phyloP scores from a whole-genome alignment of 2,888 invertebrate species.

The Cephus spinipes region DNA sequence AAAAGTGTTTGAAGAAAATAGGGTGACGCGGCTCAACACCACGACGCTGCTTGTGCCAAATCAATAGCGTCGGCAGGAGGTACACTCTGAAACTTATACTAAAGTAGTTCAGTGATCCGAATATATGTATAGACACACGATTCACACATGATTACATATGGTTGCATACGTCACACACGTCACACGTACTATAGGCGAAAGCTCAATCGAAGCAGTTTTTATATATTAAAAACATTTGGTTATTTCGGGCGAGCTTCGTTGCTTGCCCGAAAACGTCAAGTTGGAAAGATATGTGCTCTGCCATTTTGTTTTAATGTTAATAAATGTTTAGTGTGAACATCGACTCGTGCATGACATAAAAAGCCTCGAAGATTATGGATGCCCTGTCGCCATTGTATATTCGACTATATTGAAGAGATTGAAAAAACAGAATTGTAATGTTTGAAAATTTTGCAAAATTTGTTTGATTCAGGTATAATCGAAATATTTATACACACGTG shows the following conservation, averaged over 20 bases:
- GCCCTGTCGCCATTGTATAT: slow-evolving; percentile 32
- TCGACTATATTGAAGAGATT: not conserved
- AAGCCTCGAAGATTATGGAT: slow-evolving; percentile 35
- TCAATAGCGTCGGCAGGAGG: not conserved
- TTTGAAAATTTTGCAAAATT: not conserved
- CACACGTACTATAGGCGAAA: not conserved
- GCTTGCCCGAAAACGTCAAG: slow-evolving; percentile 24
- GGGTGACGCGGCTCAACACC: not conserved
- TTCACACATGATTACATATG: not conserved
- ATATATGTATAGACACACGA: not conserved
- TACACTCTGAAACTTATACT: not conserved
- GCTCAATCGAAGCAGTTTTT: not conserved
- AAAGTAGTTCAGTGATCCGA: not conserved
- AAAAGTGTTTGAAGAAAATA: not conserved
- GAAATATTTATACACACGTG: not conserved
- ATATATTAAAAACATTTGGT: not conserved
- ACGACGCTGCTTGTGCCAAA: not conserved
- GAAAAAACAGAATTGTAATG: slow-evolving; percentile 3
- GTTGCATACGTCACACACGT: not conserved
- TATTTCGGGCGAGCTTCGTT: not conserved
- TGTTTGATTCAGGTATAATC: not conserved
- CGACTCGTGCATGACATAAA: slow-evolving; percentile 54
- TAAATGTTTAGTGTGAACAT: slow-evolving; percentile 48
- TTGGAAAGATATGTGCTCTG: slow-evolving; percentile 63
- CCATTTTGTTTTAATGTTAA: slow-evolving; percentile 26